These are phyloP conservation scores for Acanthosepion lycidas DNA, from an alignment of 2,888 invertebrate genomes.

Conservation along the genomic window DNA sequence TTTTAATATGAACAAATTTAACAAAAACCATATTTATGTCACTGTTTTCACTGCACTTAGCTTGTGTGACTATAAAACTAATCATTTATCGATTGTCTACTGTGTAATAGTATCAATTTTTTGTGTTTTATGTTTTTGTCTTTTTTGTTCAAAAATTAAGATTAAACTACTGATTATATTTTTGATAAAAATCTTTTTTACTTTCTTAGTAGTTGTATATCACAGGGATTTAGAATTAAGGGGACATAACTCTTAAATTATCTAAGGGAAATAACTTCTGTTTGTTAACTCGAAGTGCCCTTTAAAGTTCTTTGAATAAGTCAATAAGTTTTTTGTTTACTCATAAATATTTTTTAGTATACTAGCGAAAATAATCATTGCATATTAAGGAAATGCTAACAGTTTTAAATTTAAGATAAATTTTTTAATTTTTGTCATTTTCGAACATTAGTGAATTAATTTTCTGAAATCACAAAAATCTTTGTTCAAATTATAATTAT, in stretches of 20 bases:
- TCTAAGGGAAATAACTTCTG: neutral
- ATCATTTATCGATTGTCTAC: neutral
- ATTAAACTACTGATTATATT: neutral
- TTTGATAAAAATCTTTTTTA: neutral
- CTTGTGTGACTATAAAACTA: conserved; percentile 1
- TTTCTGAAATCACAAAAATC: no score
- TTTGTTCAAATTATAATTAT: no score
- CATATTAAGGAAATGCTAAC: no score
- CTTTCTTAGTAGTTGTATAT: neutral
- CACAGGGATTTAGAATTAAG: neutral
- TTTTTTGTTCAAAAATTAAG: neutral
- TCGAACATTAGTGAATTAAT: no score
- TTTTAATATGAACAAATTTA: neutral
- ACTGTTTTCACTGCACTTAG: conserved; percentile 16
- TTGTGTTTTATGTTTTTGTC: neutral
- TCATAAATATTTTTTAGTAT: no score
- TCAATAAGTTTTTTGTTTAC: no score
- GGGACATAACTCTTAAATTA: neutral
- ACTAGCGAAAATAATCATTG: no score
- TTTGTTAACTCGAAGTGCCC: neutral
- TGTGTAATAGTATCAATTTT: neutral
- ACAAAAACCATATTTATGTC: neutral
- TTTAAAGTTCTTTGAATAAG: neutral
- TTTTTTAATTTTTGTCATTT: no score
- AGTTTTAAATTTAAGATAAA: no score